Evolutionary conservation across 2,888 invertebrate species (phyloP).

Genomic region (Coleophora flavipennella): DNA sequence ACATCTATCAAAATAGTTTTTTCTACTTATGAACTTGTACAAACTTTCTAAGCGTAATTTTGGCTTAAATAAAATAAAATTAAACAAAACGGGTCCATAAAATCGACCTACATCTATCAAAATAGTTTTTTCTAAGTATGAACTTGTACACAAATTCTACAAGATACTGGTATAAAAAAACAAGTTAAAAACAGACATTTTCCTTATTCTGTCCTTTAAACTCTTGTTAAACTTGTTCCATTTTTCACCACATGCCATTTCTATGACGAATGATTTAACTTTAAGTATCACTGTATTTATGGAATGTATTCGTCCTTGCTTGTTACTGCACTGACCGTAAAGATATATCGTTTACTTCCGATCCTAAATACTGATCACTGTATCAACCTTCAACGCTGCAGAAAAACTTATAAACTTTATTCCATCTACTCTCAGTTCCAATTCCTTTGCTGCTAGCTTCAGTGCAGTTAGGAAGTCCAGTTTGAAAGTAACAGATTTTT

Average conservation of each 20-base stretch:
- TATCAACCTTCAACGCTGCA: slow-evolving; percentile 15
- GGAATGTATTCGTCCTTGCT: slow-evolving; percentile 14
- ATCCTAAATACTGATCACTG: slow-evolving; percentile 17
- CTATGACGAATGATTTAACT: background rate
- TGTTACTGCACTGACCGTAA: slow-evolving; percentile 13
- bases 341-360: slow-evolving; percentile 21
- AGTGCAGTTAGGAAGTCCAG: slow-evolving; percentile 5
- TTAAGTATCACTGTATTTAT: slow-evolving; percentile 5
- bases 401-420: slow-evolving; percentile 8
- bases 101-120: too few relatives aligned
- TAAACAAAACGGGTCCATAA: too few relatives aligned
- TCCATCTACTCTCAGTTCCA: slow-evolving; percentile 1
- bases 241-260: background rate
- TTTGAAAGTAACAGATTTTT: slow-evolving; percentile 14
- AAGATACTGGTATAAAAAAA: too few relatives aligned
- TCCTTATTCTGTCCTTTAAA: background rate
- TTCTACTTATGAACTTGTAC: too few relatives aligned
- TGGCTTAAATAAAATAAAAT: too few relatives aligned
- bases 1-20: too few relatives aligned
- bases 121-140: too few relatives aligned
- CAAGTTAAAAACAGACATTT: too few relatives aligned
- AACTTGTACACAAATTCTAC: too few relatives aligned
- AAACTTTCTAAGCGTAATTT: too few relatives aligned
- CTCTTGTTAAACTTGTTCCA: too few relatives aligned
- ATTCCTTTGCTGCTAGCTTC: background rate